Conservation (phyloP, 1,140 invertebrate species). For the Helicorthomorpha holstii region DNA sequence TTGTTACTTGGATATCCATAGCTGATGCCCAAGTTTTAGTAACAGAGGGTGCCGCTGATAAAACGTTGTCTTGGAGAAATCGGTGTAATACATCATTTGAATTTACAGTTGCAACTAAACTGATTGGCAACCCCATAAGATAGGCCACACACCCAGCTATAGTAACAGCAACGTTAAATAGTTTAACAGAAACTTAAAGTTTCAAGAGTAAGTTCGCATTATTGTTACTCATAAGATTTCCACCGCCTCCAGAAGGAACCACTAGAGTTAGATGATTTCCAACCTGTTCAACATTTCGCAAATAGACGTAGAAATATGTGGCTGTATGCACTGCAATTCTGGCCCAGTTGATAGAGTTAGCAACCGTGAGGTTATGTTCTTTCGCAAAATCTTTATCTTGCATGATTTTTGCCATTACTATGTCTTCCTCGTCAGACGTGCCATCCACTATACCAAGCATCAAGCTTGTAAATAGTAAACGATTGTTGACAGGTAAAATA, state of each 20-base stretch:
- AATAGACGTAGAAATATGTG: conserved; percentile 30
- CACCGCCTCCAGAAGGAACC: conserved; percentile 30
- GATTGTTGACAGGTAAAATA: too few species aligned
- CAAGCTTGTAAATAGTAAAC: conserved; percentile 5
- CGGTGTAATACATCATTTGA: conserved; percentile 24
- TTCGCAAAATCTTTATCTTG: conserved; percentile 19
- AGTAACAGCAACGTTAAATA: too few species aligned
- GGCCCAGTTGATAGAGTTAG: conserved; percentile 34
- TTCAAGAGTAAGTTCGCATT: too few species aligned
- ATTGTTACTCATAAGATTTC: conserved; percentile 25
- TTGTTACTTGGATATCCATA: conserved; percentile 30
- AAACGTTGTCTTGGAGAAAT: conserved; percentile 21
- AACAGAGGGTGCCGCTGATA: conserved; percentile 15
- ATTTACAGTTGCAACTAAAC: conserved; percentile 26
- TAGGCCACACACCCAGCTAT: conserved; percentile 25
- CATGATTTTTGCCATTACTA: conserved; percentile 27
- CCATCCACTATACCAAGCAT: conserved; percentile 24
- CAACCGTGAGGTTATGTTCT: conserved; percentile 22
- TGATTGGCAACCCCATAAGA: conserved; percentile 27
- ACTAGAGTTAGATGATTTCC: conserved; percentile 22
- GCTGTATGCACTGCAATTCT: conserved; percentile 31
- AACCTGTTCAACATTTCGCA: conserved; percentile 18
- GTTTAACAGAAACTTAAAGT: too few species aligned
- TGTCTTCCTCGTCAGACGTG: conserved; percentile 30
- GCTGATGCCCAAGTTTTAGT: conserved; percentile 25